Base-by-base conservation (phyloP, 2,888 invertebrate genomes). In the Acholoe squamosa region DNA sequence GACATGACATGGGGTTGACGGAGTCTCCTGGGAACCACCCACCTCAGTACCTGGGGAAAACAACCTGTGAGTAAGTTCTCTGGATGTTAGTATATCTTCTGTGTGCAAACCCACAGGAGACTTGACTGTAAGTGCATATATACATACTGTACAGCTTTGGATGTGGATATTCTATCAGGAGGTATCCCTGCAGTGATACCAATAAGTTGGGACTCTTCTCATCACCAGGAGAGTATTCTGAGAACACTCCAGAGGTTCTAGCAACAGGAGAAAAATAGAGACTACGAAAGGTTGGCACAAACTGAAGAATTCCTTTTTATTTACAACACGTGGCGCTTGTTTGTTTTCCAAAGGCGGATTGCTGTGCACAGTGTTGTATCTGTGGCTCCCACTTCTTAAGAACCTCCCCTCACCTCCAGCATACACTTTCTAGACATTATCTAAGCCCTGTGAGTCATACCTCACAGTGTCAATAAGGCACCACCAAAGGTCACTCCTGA, bases 401-500 rank as follows among this genome's bases (percentile, higher is more conserved):
- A 5, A 5, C 61, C 61, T 14, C 61, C 61, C n/a, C 61, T 22
- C 61, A 61, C 61, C 61, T 22, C 31, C 31, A 28, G 71, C 14
- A 14, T 25, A 16, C 14, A 71, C 14, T 25, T 16, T 28, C 71
- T 28, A 14, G n/a, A 19, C 71, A 16, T 71, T 28, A 25, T 71
- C 25, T 25, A 22, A 25, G n/a, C 14, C 71, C 71, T 16, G 71
- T 71, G 71, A 71, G 71, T 71, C 71, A 71, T 71, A 14, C 71
- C 28, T 61, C 43, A n/a, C n/a, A 71, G 71, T 71, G 71, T 71
- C 71, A 71, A 71, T 71, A 71, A 71, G 25, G 61, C 31, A 28
- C 71, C 71, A 25, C 71, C 25, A 71, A 28, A 16, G 28, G 71
- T n/a, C 71, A 71, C 28, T 61, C 10, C 61, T 43, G 61, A 61